Base-by-base conservation (phyloP, 2,797 vertebrate species). In the Danionella dracula region DNA sequence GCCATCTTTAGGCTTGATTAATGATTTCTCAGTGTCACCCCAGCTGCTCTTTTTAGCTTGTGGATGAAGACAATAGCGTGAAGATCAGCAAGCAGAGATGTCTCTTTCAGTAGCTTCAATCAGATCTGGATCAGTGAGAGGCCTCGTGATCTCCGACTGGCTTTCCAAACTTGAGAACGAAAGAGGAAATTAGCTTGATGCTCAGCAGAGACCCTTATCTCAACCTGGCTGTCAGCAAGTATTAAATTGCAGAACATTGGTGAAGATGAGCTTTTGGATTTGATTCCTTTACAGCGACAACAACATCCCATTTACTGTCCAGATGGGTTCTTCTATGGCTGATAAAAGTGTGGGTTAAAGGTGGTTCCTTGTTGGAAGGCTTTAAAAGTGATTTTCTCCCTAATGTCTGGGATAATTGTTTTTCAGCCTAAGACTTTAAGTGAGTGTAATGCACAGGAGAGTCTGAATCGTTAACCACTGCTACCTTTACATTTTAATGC, bases 1-100 rank as follows among this genome's bases (percentile, higher is more conserved):
- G 61, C 20, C 13, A 1, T 29, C 3, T 45, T 46, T 16, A 11
- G 23, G 17, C n/a, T 37, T 40, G n/a, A n/a, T n/a, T 46, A 66
- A 65, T 65, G 32, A 55, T 65, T 55, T 1, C n/a, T 44, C 5
- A 11, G 37, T 35, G 40, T 65, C 50, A 37, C 37, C 16, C 53
- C 37, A 34, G 5, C 49, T 15, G 48, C 15, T 57, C 17, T 17
- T 48, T 41, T 42, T 11, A 42, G 27, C n/a, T 16, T 13, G 40
- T 19, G 31, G 4, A 32, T 49, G 5, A 16, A 42, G 23, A 20
- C 46, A 17, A 32, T 31, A 41, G 15, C 46, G n/a, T 40, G 35
- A 64, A 66, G 41, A 65, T 65, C 53, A 66, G 42, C 34, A 16
- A 49, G 42, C 53, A 35, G 34, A 45, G 40, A 55, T 45, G 15